Percentiles rank a stretch among this genome's conserved stretches.
phyloP scores from a whole-genome alignment of 2,797 vertebrate species.

The Acrossocheilus wenchowensis region DNA sequence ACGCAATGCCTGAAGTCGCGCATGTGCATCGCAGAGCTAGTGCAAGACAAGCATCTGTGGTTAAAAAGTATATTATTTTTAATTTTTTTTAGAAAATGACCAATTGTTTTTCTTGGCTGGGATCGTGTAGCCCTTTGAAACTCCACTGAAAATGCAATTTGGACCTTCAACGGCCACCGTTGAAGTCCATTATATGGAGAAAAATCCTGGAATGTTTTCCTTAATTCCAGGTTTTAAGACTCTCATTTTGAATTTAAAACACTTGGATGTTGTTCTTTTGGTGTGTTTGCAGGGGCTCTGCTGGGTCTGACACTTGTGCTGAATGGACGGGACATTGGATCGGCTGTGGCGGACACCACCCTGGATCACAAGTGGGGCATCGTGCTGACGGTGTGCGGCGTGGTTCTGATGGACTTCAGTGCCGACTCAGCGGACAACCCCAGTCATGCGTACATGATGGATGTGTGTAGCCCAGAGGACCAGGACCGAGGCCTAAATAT shows the following conservation, averaged over 20 bases:
- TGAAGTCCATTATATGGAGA: too few species aligned
- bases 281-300: constrained; percentile 81
- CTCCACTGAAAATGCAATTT: too few species aligned
- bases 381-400: constrained; percentile 91
- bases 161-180: too few species aligned
- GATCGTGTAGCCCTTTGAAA: too few species aligned
- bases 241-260: not conserved
- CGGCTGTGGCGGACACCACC: constrained; percentile 84
- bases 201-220: too few species aligned
- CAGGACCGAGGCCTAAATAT: constrained; percentile 96
- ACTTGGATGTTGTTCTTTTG: not conserved
- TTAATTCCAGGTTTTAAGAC: not conserved
- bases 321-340: constrained; percentile 92
- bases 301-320: constrained; percentile 90
- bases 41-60: too few species aligned
- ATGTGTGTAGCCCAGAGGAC: constrained; percentile 92
- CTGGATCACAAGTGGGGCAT: constrained; percentile 94
- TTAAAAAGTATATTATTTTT: too few species aligned
- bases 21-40: too few species aligned
- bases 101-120: too few species aligned
- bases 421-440: constrained; percentile 97
- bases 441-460: constrained; percentile 99
- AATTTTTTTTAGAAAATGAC: too few species aligned
- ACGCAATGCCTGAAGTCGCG: too few species aligned
- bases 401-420: constrained; percentile 98